Base-by-base conservation (phyloP, 1,140 invertebrate species). In the Thaumetopoea pityocampa region DNA sequence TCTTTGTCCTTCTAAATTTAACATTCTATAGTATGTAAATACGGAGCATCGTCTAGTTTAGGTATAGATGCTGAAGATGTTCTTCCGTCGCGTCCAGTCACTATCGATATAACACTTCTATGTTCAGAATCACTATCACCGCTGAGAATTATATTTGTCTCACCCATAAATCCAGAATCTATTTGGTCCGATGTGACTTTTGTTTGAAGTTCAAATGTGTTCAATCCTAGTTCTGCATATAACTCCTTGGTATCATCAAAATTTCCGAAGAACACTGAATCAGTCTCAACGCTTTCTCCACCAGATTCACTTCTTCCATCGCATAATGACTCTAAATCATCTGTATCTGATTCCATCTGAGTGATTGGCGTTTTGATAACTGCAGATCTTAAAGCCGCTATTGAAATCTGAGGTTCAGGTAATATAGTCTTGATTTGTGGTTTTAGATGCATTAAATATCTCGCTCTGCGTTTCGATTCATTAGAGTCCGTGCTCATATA, bases 301-400 rank as follows among this genome's bases (percentile, higher is more conserved):
- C 93, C 93, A 11, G 93, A 94, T 77, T 95, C 93, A 64, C 93
- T 94, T 26, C 90, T 89, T 3, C 91, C 92, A 47, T 93, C 92
- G 16, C 90, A 84, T 4, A 82, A 38, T 8, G 83, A 85, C 51
- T 85, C 85, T 19, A 85, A 63, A 16, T 84, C 80, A 47, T 85
- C 81, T 4, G 81, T 85, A 45, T 85, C 81, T 6, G 81, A 81
- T 28, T 81, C 81, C 17, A 80, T 68, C 22, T 67, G 73, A 32
- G 68, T 34, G 28, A 46, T 45, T 17, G 63, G 43, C 4, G 59
- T 28, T 51, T 65, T 67, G 14, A 34, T 54, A 7, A 58, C 34
- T 18, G 18, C 11, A 19, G 48, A 36, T 17, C 47, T 51, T 9
- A 54, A 16, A 10, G 43, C 15, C 35, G 51, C 52, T 12, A 66